Conservation (phyloP, 2,113 vertebrate species). For the Sapayoa aenigma region DNA sequence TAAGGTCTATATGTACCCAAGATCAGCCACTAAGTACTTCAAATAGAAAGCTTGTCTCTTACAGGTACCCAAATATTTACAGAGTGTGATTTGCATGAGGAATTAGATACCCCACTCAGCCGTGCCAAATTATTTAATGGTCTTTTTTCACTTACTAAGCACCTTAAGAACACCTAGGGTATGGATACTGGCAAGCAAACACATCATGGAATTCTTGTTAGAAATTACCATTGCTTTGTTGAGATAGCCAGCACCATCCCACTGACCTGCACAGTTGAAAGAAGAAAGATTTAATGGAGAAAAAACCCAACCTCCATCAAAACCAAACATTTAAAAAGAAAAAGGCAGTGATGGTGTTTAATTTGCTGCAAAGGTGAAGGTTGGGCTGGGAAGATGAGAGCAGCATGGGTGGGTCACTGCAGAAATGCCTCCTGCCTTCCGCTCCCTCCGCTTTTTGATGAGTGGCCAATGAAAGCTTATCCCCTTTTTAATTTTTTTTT, state of each 20-base stretch:
- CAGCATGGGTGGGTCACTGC: slow-evolving; percentile 43
- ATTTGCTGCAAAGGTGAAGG: slow-evolving; percentile 64
- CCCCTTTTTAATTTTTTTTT: slow-evolving; percentile 35
- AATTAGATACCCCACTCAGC: slow-evolving; percentile 44
- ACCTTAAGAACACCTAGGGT: neutral
- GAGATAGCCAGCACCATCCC: neutral
- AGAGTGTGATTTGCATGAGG: slow-evolving; percentile 53
- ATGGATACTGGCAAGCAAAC: neutral
- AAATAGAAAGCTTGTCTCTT: slow-evolving; percentile 69
- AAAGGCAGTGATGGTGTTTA: slow-evolving; percentile 26
- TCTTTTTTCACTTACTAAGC: slow-evolving; percentile 32
- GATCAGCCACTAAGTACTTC: slow-evolving; percentile 71
- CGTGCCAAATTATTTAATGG: slow-evolving; percentile 52
- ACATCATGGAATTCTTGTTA: slow-evolving; percentile 1
- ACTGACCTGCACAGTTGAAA: neutral
- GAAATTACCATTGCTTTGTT: neutral
- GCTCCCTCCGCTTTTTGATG: slow-evolving; percentile 67
- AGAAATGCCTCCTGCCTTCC: slow-evolving; percentile 55
- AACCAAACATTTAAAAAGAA: neutral
- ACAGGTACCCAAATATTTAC: slow-evolving; percentile 77
- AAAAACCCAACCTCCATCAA: neutral
- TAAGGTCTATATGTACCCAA: slow-evolving; percentile 60
- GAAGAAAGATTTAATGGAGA: neutral
- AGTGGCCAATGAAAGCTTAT: slow-evolving; percentile 75
- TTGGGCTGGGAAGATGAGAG: slow-evolving; percentile 47